Evolutionary conservation across 2,113 vertebrate species (phyloP), one percentile per base, ranked within the genome.

Genomic region (Tringa solitaria): DNA sequence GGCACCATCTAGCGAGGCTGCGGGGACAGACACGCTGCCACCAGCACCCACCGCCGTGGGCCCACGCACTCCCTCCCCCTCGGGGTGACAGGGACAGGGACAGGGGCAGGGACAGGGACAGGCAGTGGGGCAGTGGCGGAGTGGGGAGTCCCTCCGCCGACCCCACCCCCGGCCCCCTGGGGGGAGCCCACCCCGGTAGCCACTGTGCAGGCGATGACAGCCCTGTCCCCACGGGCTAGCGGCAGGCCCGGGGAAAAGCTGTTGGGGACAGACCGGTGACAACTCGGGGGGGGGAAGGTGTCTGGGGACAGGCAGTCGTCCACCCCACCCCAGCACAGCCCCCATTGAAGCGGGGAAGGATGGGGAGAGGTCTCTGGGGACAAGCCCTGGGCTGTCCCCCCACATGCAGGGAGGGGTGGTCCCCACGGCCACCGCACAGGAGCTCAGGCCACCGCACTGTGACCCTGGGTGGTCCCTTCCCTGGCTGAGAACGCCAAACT

Each of bases 1-100:
- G 96, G 95, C 96, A 97, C 96, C 96, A 96, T 24, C 96, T 97
- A 97, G 96, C 56, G 93, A 91, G 93, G 96, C 87, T 89, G 84
- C 41, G 37, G 63, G 91, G 60, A 92, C 72, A 41, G 19, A 9
- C 45, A 46, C 19, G 14, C 46, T 30, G 75, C n/a, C 72, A 1
- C 39, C 48, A 2, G 79, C 76, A 54, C 53, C 48, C 86, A 28
- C 63, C 6, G 9, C 18, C 9, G 11, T 14, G 32, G 67, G 15
- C 33, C 39, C 83, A 20, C 15, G 3, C 3, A 2, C 4, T 7
- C 26, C 26, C 30, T 8, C 43, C 1, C 9, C 45, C 28, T 8
- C 60, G 0, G 43, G 51, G 35, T 16, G 74, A 13, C 60, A 23
- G 70, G 23, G 19, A 45, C 48, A 16, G 43, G 43, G 45, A 18